phyloP scores from a whole-genome alignment of 2,113 vertebrate species.

The Sterna hirundo region DNA sequence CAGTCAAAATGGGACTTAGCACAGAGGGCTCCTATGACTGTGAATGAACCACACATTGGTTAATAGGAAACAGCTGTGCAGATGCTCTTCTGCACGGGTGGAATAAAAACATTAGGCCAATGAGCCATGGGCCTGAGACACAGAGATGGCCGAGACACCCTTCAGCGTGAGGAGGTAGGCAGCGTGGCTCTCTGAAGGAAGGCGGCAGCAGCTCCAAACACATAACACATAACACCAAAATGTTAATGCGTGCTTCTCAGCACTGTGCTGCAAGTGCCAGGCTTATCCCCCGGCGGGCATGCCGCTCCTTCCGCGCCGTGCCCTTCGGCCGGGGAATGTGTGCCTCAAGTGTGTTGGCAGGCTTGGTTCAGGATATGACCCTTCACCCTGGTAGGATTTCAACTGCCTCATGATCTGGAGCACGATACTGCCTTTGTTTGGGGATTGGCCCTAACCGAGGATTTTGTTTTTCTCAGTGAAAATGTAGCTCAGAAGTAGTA shows the following conservation, averaged over 20 bases:
- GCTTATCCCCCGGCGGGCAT: fast-evolving
- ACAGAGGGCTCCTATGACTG: not conserved
- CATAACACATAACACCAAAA: no score
- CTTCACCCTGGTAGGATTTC: not conserved
- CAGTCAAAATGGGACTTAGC: not conserved
- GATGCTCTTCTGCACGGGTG: not conserved
- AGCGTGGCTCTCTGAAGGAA: not conserved
- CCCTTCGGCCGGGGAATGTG: not conserved
- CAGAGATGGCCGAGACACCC: not conserved
- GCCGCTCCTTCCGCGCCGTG: not conserved
- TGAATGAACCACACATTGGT: not conserved
- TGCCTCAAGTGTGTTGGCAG: not conserved
- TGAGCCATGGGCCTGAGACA: not conserved
- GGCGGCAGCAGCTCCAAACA: not conserved
- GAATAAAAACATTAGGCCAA: not conserved
- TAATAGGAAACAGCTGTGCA: not conserved
- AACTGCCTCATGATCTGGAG: not conserved
- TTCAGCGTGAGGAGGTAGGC: not conserved
- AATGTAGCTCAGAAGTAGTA: not conserved
- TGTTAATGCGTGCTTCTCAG: fast-evolving
- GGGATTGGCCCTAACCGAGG: not conserved
- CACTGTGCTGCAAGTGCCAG: not conserved
- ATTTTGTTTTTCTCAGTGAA: not conserved
- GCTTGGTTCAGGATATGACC: not conserved
- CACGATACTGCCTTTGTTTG: not conserved